Evolutionary conservation across 2,113 vertebrate species (phyloP).

Genomic region (Podocnemis expansa): DNA sequence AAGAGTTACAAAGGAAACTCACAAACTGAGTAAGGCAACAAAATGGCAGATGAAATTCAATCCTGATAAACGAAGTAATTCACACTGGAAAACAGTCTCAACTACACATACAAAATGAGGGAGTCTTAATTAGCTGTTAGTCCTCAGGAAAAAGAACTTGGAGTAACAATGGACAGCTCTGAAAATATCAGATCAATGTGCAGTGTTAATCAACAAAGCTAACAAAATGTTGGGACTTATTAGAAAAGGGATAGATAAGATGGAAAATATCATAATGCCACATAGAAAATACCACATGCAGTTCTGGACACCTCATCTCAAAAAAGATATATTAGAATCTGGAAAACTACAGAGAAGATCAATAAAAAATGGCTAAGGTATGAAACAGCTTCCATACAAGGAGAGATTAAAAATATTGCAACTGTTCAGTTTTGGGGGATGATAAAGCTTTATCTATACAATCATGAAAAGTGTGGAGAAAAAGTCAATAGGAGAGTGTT

Average conservation of each 20-base stretch:
- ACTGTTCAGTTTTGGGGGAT: background rate
- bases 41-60: background rate
- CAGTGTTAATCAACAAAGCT: background rate
- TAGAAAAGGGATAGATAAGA: background rate
- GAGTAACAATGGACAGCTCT: background rate
- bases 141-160: background rate
- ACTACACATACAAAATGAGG: background rate
- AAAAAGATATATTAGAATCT: background rate
- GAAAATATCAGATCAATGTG: background rate
- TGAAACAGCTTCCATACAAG: background rate
- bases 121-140: background rate
- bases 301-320: background rate
- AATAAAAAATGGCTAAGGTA: background rate
- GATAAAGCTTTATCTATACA: background rate
- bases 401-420: background rate
- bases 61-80: background rate
- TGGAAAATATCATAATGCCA: background rate
- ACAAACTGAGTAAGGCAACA: background rate
- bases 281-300: background rate
- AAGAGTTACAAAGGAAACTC: background rate
- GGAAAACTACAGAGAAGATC: background rate
- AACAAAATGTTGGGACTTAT: background rate
- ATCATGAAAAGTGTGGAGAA: background rate
- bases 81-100: background rate
- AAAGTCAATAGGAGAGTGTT: background rate